Percentiles rank a stretch among this genome's conserved stretches.
Evolutionary conservation across 1,140 invertebrate species (phyloP).

Genomic region (Bombus confusus): DNA sequence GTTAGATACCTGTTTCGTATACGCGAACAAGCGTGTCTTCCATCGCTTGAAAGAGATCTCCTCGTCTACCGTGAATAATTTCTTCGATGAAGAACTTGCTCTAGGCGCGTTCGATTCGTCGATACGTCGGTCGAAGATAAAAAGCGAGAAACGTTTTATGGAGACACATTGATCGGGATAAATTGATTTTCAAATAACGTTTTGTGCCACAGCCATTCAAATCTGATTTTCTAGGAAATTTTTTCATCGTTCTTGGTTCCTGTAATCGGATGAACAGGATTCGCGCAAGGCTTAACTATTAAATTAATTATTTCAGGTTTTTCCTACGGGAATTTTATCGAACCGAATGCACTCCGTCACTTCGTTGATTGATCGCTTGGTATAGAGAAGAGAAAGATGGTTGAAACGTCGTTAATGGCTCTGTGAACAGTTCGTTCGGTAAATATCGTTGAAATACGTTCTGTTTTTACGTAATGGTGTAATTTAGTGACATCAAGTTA

Average conservation of each 20-base stretch:
- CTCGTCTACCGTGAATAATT: neutral
- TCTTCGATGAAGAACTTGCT: neutral
- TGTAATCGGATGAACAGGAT: neutral
- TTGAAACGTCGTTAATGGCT: neutral
- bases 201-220: neutral
- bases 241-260: neutral
- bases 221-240: neutral
- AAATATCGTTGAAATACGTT: neutral
- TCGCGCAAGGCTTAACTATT: neutral
- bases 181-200: neutral
- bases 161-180: neutral
- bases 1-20: neutral
- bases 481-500: neutral
- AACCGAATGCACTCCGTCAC: neutral
- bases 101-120: neutral
- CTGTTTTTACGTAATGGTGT: neutral
- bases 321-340: neutral
- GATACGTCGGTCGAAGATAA: neutral
- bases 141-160: no score
- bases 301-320: neutral
- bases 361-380: neutral
- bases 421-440: constrained; percentile 1
- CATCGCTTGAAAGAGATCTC: neutral
- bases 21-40: neutral
- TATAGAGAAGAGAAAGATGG: neutral